Conservation (phyloP, 2,888 invertebrate species). For the Abrostola triplasia region DNA sequence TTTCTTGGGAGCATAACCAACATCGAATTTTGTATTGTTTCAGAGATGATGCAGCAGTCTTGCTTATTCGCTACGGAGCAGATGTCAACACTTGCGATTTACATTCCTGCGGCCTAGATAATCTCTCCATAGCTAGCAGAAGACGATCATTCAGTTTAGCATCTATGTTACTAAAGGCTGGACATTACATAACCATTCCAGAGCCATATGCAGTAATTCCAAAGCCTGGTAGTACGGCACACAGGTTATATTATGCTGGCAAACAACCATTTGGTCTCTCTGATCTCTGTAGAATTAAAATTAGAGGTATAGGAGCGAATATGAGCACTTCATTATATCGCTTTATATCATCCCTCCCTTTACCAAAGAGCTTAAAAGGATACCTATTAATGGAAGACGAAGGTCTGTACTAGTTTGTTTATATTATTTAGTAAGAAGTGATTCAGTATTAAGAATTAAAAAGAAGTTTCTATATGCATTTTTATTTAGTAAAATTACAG, state of each 20-base stretch:
- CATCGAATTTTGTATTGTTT: conserved; percentile 43
- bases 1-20: too few species aligned
- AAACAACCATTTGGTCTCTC: conserved; percentile 85
- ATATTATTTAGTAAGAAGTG: conserved; percentile 18
- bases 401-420: conserved; percentile 46
- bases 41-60: conserved; percentile 86
- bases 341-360: conserved; percentile 78
- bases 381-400: conserved; percentile 89
- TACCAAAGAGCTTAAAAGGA: conserved; percentile 87
- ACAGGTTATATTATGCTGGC: conserved; percentile 79
- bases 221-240: conserved; percentile 66
- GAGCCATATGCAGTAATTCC: conserved; percentile 39
- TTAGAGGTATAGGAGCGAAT: conserved; percentile 71
- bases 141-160: conserved; percentile 70
- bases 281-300: conserved; percentile 88
- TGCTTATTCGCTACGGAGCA: conserved; percentile 89
- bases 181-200: conserved; percentile 63
- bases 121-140: conserved; percentile 86
- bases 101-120: conserved; percentile 86
- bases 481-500: conserved; percentile 59
- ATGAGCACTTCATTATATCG: conserved; percentile 73
- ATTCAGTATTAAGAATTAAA: conserved; percentile 24
- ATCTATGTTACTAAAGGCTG: conserved; percentile 79
- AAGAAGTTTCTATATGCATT: conserved; percentile 35
- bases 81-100: conserved; percentile 89